Base-by-base conservation (phyloP, 2,888 invertebrate species). In the Clunio marinus region DNA sequence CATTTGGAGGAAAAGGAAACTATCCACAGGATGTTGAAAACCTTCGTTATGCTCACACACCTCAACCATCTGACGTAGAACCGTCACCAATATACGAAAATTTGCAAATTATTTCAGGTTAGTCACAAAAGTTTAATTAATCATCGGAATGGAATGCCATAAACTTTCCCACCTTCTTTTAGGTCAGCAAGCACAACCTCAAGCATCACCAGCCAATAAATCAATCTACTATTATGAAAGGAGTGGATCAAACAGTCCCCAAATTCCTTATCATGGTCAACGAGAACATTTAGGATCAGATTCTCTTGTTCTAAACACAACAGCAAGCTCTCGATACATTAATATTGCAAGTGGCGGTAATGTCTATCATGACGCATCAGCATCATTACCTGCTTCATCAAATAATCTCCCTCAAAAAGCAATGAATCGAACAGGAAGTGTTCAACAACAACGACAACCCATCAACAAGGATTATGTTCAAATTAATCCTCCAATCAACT, bases 71-170 rank as follows among this genome's bases (percentile, higher is more conserved):
- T 73, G 68, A 76, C 71, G 80, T 81, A 45, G 83, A 84, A 70
- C 74, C 75, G 3, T 80, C 80, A 22, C 83, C 85, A 27, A 85
- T 87, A n/a, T 85, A 85, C 73, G 85, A 85, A 75, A 86, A 85
- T 72, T 83, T 84, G 74, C 84, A 80, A 79, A 85, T 83, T 74
- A 81, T 83, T 72, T 75, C 78, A 67, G 79, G 76, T 66, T 59
- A 59, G 59, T 59, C n/a, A 45, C 17, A 77, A 78, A 28, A 70
- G 68, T 22, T 51, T n/a, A 4, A 45, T 45, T 15, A 45, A 45
- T 45, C 45, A 45, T 45, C 45, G 4, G n/a, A 22, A 2, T 41
- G 10, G 41, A 41, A 41, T 2, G 3, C 2, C 73, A 37, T 24
- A 5, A 37, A 27, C 22, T 1, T 15, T 59, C 59, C 13, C 28